A percentile compares a stretch with the other conserved stretches of the same genome.
phyloP scores from a whole-genome alignment of 2,888 invertebrate species.

The Morpho deidamia region DNA sequence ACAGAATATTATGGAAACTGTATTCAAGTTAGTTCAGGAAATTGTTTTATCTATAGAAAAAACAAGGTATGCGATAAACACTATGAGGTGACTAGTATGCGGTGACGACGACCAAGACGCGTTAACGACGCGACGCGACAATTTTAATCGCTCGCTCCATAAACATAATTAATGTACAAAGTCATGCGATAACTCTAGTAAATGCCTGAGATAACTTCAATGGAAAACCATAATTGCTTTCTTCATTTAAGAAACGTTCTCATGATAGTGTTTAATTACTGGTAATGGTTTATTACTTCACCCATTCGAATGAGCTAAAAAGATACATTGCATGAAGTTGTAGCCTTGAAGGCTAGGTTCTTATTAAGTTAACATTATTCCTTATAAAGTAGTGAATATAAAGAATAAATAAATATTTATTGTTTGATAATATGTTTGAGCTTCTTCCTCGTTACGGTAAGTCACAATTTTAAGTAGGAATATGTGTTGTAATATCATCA shows the following conservation, averaged over 20 bases:
- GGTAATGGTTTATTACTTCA: conserved; percentile 9
- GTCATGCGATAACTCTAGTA: conserved; percentile 19
- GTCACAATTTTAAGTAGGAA: too few relatives aligned
- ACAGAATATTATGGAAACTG: too few relatives aligned
- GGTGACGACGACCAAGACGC: conserved; percentile 23
- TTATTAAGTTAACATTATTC: too few relatives aligned
- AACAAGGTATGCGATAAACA: conserved; percentile 26
- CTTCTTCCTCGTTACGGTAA: too few relatives aligned
- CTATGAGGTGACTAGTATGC: conserved; percentile 32
- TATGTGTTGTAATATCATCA: too few relatives aligned
- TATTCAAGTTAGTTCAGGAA: conserved; percentile 15
- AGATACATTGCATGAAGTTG: neutral
- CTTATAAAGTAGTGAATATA: too few relatives aligned
- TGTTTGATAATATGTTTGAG: too few relatives aligned
- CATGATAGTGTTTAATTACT: conserved; percentile 11
- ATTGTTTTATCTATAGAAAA: conserved; percentile 26
- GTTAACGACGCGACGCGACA: conserved; percentile 28
- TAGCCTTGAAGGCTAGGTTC: too few relatives aligned
- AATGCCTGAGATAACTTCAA: conserved; percentile 17
- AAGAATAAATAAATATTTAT: too few relatives aligned
- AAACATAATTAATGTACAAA: conserved; percentile 30
- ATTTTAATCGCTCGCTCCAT: conserved; percentile 38
- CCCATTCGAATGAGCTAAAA: neutral
- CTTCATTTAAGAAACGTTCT: conserved; percentile 8
- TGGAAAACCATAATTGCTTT: conserved; percentile 14